Evolutionary conservation across 1,140 invertebrate genomes (phyloP), one percentile per base, ranked within the genome.

Genomic region (Brachionus calyciflorus): DNA sequence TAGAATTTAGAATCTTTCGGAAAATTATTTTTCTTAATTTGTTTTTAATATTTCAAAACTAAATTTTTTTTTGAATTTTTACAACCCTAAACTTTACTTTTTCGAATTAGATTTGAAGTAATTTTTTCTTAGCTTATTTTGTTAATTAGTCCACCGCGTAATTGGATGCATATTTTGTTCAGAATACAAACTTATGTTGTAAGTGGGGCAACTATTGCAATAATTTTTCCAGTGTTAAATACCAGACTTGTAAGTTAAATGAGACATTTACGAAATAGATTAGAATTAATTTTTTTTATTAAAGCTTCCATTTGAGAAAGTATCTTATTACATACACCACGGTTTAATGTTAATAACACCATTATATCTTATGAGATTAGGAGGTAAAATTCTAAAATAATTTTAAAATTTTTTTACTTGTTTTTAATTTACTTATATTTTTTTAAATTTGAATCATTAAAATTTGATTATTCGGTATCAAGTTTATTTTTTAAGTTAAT

Each of bases 301-400:
- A 81, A 84, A 94, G 92, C 89, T 94, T 81, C 90, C 92, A 77
- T 91, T 93, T 83, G 93, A 96, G 86, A 90, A 90, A 80, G 90
- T 91, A 73, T 89, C 93, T 28, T 96, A 96, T 84, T 96, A 91
- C 88, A 90, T 95, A 82, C 93, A 96, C 83, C 93, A 96, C 86
- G 89, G 91, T 53, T 89, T 94, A 86, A 94, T 96, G 89, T 88
- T 94, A 82, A 89, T 95, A 40, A 92, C 94, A 84, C 93, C 94
- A 73, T 91, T 92, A 85, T 51, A 63, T n/a, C 49, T 78, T n/a
- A 76, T 48, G 44, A 37, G 65, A 21, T 70, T 77, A 14, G 69
- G 55, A 51, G 65, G 55, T 60, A 37, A 60, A 33, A 33, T 60
- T 30, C 19, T 57, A 28, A 14, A 28, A 12, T 55, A 4, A 26